Percentiles rank a stretch among this genome's conserved stretches.
Conservation (phyloP, 2,797 vertebrate genomes). For the Alosa sapidissima region DNA sequence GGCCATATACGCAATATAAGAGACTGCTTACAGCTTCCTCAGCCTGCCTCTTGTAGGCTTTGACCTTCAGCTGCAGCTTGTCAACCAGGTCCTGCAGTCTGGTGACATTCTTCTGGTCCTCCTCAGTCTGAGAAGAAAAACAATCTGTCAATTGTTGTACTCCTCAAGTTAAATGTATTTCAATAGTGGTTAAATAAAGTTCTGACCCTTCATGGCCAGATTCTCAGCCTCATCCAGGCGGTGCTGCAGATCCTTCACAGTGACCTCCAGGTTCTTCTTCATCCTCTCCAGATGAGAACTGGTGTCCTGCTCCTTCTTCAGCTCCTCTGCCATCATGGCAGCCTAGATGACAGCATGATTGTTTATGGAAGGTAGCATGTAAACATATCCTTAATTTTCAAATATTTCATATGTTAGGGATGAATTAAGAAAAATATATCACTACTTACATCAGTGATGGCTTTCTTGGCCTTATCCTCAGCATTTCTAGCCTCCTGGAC, state of each 20-base stretch:
- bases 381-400: too few relatives aligned
- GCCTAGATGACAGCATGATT: slow-evolving; percentile 66
- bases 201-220: background rate
- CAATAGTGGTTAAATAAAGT: background rate
- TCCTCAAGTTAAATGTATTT: background rate
- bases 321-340: slow-evolving; percentile 62
- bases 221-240: too few relatives aligned
- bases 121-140: slow-evolving; percentile 59
- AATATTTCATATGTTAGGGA: too few relatives aligned
- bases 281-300: too few relatives aligned
- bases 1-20: background rate
- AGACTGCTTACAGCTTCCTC: slow-evolving; percentile 41
- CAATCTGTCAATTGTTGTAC: background rate
- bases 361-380: too few relatives aligned
- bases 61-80: slow-evolving; percentile 52
- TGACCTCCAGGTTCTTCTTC: too few relatives aligned
- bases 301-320: too few relatives aligned
- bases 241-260: too few relatives aligned
- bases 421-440: too few relatives aligned
- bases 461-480: slow-evolving; percentile 90
- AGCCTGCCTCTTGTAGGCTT: slow-evolving; percentile 50
- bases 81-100: slow-evolving; percentile 52
- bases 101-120: slow-evolving; percentile 49
- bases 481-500: slow-evolving; percentile 86
- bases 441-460: slow-evolving; percentile 82